These are phyloP conservation scores for Empidonax traillii DNA, from an alignment of 2,113 vertebrate species.

Conservation along the genomic window DNA sequence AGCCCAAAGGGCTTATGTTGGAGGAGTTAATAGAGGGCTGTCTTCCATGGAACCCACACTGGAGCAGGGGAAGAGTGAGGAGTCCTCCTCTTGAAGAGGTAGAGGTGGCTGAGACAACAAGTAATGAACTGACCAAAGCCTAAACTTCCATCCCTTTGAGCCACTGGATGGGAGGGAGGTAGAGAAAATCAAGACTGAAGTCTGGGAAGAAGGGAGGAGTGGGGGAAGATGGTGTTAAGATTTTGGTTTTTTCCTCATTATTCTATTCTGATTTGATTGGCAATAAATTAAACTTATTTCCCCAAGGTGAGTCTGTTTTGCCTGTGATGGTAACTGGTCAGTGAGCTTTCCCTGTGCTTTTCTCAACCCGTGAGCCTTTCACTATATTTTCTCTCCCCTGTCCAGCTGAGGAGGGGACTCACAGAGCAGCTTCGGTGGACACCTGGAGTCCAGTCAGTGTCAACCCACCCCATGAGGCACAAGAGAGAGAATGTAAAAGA, in stretches of 20 bases:
- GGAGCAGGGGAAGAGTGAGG: not conserved
- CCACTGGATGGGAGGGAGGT: not conserved
- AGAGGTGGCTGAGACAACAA: not conserved
- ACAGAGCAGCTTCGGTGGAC: not conserved
- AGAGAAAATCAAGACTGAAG: not conserved
- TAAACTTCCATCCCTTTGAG: not conserved
- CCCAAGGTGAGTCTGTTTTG: not conserved
- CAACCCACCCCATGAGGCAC: not conserved
- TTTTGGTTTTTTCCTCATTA: not conserved
- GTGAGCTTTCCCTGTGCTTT: not conserved
- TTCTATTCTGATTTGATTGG: not conserved
- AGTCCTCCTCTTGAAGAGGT: fast-evolving
- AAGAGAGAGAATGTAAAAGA: not conserved
- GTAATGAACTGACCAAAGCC: not conserved
- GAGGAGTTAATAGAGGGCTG: not conserved
- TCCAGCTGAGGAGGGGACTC: not conserved
- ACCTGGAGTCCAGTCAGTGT: not conserved
- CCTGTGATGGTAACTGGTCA: not conserved
- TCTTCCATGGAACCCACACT: not conserved
- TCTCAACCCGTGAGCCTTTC: not conserved
- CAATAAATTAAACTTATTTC: not conserved
- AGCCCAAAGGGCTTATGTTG: not conserved
- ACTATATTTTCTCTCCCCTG: not conserved
- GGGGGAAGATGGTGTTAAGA: not conserved
- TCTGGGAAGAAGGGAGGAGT: not conserved